Evolutionary conservation across 2,113 vertebrate species (phyloP), one percentile per base, ranked within the genome.

Genomic region (Arenaria interpres): DNA sequence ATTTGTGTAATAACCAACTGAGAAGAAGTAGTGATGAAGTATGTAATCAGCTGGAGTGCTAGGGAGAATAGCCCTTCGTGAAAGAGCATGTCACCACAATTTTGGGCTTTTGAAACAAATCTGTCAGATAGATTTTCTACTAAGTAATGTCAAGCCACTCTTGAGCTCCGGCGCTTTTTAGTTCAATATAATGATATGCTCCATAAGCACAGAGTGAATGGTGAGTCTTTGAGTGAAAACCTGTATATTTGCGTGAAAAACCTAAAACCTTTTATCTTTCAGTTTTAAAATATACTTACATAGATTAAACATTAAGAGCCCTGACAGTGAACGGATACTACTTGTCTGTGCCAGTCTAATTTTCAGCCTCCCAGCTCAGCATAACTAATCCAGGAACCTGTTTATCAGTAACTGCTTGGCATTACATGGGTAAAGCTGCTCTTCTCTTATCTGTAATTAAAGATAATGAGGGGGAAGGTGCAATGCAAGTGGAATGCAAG

Each of bases 61-160:
- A 71, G 56, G 45, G 81, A 72, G 62, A 80, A 39, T 39, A 80
- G 78, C 56, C 56, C 16, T 50, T 90, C 39, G 16, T 7, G 35
- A 75, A 69, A 80, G 91, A 85, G 63, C 81, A 23, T 39, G 64
- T 46, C 88, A 60, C 80, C 16, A 53, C 62, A 88, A 4, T 88
- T 88, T 77, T 32, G 39, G 75, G 63, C 88, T 80, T 95, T 91
- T 94, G 88, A 94, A 96, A 71, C 71, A 54, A 71, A 89, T 78
- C 68, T 72, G 51, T 86, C 72, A 60, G 90, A 43, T 43, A 27
- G 64, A 39, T 90, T 94, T 93, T 89, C 63, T 82, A 73, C 4
- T 6, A 75, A 90, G 69, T 50, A 75, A 78, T 45, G 77, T 78
- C 76, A 94, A 78, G 56, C 17, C 53, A 45, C 60, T 88, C 62